Evolutionary conservation across 2,113 vertebrate species (phyloP), one percentile per base, ranked within the genome.

Genomic region (Pampusana beccarii): DNA sequence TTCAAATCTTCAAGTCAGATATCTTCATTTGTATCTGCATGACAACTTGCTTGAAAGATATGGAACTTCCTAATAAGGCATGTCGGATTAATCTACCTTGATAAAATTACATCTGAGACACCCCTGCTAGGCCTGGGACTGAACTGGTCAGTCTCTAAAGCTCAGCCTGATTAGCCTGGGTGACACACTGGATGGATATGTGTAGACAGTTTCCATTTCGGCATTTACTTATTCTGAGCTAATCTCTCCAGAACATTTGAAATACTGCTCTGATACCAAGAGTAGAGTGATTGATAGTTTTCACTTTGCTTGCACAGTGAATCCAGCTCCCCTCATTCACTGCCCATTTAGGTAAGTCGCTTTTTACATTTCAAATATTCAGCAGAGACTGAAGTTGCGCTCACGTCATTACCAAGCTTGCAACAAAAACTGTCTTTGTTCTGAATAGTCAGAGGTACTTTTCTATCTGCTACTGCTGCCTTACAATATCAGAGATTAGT

Each of bases 211-310:
- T 94, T 92, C 88, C 56, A 86, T 82, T 93, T 88, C 83, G 71
- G 36, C 88, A 88, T 97, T 94, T 94, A 86, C 90, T 93, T 90
- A 88, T 80, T 93, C 58, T 73, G 54, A 88, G 62, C 44, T 94
- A 93, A 92, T 88, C 54, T 95, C 71, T 90, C 78, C 74, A 85
- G 58, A 95, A 91, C 66, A 86, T 85, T 74, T 91, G 94, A 95
- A 95, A 91, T 46, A 77, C 66, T 88, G n/a, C 71, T 88, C 46
- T 86, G 44, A 93, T 90, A 95, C 40, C 50, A 91, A 73, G 67
- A 94, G 31, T 82, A 20, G 50, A 88, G 85, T 95, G 90, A 97
- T 71, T 96, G 85, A 93, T 88, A 93, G 75, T 86, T 80, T 94
- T 93, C 56, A 88, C 79, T 88, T 95, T 93, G 67, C 64, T 94